Conservation (phyloP, 2,113 vertebrate genomes). For the Lepidothrix coronata region DNA sequence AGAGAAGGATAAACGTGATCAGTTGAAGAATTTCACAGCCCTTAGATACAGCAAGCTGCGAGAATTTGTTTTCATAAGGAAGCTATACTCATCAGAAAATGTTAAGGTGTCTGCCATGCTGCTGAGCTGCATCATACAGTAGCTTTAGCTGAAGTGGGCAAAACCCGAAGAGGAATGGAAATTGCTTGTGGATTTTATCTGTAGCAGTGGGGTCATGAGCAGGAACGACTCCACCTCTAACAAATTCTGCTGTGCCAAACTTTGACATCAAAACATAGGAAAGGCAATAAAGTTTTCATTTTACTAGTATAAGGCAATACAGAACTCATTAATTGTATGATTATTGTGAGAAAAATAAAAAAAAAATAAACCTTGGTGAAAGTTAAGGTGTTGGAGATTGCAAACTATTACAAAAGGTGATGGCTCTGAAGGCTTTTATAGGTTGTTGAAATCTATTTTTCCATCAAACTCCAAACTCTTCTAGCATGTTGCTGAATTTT, state of each 20-base stretch:
- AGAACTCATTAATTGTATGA: neutral
- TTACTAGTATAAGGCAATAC: neutral
- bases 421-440: neutral
- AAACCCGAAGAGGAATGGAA: neutral
- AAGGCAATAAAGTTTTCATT: neutral
- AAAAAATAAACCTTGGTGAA: neutral
- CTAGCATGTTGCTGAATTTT: neutral
- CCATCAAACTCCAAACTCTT: neutral
- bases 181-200: neutral
- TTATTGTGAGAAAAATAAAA: neutral
- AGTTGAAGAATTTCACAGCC: neutral
- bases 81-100: neutral
- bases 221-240: neutral
- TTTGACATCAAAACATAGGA: neutral
- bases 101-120: neutral
- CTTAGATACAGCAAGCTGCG: neutral
- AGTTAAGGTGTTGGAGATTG: neutral
- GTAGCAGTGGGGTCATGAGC: fast-evolving
- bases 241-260: neutral
- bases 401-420: neutral
- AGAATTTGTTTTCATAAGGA: neutral
- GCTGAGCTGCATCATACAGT: neutral
- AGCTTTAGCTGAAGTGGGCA: neutral
- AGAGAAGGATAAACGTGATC: neutral
- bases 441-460: neutral